Evolutionary conservation across 2,797 vertebrate species (phyloP).

Genomic region (Phrynocephalus forsythii): DNA sequence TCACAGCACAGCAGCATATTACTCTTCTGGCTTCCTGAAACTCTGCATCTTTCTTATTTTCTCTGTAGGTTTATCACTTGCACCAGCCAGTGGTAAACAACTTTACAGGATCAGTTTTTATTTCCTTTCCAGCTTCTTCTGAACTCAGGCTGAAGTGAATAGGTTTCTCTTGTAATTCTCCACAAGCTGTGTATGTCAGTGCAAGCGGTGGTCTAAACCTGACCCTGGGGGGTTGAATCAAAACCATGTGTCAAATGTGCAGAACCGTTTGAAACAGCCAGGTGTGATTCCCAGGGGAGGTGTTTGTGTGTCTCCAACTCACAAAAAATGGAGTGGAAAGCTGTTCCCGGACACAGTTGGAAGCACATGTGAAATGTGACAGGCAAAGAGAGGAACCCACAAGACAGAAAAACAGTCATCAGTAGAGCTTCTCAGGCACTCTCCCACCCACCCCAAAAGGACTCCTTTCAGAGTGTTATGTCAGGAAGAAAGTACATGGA

Average conservation of each 20-base stretch:
- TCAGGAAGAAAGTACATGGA: neutral
- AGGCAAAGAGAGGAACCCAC: slow-evolving; percentile 5
- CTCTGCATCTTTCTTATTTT: neutral
- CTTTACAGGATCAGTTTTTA: too few species aligned
- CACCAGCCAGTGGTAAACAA: neutral
- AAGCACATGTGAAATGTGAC: slow-evolving; percentile 13
- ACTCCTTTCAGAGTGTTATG: neutral
- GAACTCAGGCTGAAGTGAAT: neutral
- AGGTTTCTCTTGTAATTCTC: neutral
- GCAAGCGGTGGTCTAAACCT: neutral
- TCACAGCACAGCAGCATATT: too few species aligned
- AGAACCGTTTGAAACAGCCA: slow-evolving; percentile 7
- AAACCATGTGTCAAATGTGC: rapidly evolving
- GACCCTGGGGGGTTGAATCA: neutral
- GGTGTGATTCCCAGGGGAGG: neutral
- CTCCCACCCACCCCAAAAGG: neutral
- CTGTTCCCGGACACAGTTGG: neutral
- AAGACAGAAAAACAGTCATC: neutral
- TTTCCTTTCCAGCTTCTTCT: neutral
- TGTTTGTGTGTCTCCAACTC: too few species aligned
- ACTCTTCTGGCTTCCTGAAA: neutral
- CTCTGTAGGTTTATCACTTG: too few species aligned
- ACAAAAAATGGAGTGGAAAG: neutral
- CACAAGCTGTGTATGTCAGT: neutral
- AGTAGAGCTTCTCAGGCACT: neutral